Evolutionary conservation across 2,113 vertebrate species (phyloP).

Genomic region (Mohoua ochrocephala): DNA sequence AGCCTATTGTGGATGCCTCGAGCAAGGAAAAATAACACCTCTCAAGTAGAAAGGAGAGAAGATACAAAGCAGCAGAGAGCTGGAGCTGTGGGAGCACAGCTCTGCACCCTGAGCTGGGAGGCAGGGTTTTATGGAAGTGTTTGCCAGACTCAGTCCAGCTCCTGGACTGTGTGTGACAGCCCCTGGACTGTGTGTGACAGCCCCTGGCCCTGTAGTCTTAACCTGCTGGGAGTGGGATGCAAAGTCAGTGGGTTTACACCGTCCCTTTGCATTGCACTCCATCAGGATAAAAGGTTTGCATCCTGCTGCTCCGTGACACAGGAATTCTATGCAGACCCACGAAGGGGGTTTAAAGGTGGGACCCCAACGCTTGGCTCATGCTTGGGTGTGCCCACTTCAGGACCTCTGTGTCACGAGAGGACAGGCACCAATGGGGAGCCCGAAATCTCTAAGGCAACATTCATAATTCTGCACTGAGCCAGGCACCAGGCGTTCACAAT

Average conservation of each 20-base stretch:
- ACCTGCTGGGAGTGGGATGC: neutral
- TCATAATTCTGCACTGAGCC: neutral
- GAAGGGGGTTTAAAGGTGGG: neutral
- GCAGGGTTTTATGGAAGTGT: neutral
- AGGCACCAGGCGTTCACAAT: neutral
- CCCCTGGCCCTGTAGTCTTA: neutral
- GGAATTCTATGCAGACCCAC: neutral
- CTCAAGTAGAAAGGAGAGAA: neutral
- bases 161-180: neutral
- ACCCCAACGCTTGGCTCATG: neutral
- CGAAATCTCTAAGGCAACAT: neutral
- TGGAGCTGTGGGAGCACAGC: neutral
- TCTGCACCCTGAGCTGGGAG: neutral
- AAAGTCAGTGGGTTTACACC: accelerated
- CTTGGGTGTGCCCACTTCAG: neutral
- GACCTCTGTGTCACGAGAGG: neutral
- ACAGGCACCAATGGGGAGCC: neutral
- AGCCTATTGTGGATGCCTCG: neutral
- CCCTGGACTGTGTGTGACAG: neutral
- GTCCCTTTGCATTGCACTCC: neutral
- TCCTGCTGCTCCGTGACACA: neutral
- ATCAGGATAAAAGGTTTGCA: neutral
- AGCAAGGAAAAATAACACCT: neutral
- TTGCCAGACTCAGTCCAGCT: neutral
- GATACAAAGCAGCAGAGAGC: neutral